Percentiles rank a stretch among this genome's conserved stretches.
Conservation (phyloP, 2,797 vertebrate species). For the Sebastolobus alascanus region DNA sequence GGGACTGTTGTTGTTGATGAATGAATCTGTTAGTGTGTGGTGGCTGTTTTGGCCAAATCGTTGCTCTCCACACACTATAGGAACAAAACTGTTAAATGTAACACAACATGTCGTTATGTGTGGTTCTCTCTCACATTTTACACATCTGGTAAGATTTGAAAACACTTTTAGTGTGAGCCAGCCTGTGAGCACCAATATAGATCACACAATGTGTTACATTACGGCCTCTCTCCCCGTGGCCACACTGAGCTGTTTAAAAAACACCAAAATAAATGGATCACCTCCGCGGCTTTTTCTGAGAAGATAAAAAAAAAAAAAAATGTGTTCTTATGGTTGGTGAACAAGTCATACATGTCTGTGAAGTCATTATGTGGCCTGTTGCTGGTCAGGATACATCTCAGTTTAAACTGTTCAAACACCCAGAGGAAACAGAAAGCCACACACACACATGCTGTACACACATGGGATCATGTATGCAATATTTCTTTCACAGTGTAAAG, state of each 20-base stretch:
- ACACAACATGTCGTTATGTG: no score
- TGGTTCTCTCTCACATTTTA: no score
- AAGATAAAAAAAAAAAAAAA: neutral
- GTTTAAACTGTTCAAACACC: conserved; percentile 24
- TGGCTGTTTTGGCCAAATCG: no score
- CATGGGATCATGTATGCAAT: conserved; percentile 7
- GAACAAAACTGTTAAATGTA: no score
- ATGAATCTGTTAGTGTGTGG: no score
- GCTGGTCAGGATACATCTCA: conserved; percentile 17
- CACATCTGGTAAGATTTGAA: no score
- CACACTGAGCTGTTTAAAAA: neutral
- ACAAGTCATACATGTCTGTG: neutral
- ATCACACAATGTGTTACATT: neutral
- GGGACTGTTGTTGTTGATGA: no score
- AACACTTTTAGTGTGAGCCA: no score
- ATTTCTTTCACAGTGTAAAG: conserved; percentile 47
- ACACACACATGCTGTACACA: conserved; percentile 15
- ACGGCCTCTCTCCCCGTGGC: neutral
- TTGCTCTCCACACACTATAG: no score
- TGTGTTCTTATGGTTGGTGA: neutral
- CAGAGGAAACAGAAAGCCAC: conserved; percentile 17
- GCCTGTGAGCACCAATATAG: neutral
- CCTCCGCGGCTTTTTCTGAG: neutral
- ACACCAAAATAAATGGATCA: neutral
- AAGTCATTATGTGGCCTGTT: conserved; percentile 5